Evolutionary conservation across 2,888 invertebrate species (phyloP).

Genomic region (Chrysodeixis includens): DNA sequence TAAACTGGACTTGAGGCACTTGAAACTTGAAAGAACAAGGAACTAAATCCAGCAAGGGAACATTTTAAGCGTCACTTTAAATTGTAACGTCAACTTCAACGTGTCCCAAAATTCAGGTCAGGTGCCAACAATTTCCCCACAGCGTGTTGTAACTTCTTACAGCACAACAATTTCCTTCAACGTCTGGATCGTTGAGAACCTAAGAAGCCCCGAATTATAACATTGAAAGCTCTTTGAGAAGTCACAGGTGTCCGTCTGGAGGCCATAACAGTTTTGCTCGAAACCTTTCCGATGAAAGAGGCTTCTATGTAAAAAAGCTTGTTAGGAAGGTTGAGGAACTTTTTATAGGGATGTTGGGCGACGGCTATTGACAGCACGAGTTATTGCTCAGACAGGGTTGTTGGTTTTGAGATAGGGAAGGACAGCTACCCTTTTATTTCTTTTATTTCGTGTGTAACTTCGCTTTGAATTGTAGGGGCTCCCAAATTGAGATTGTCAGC

Average conservation of each 20-base stretch:
- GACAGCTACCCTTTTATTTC: conserved; percentile 4
- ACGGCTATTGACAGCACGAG: conserved; percentile 35
- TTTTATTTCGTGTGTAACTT: conserved; percentile 6
- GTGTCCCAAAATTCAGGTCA: not conserved
- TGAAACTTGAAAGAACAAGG: not conserved
- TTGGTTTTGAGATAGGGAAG: conserved; percentile 2
- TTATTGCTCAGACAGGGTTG: conserved; percentile 20
- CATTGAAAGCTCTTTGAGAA: conserved; percentile 22
- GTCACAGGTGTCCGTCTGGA: conserved; percentile 56
- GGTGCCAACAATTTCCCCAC: conserved; percentile 3
- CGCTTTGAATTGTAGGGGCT: conserved; percentile 1
- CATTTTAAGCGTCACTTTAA: not conserved
- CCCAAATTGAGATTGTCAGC: conserved; percentile 7
- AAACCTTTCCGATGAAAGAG: conserved; percentile 53
- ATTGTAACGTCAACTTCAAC: conserved; percentile 2
- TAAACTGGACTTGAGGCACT: not conserved
- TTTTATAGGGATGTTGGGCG: conserved; percentile 40
- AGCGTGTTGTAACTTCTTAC: conserved; percentile 15
- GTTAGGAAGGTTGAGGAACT: conserved; percentile 31
- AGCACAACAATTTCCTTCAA: conserved; percentile 12
- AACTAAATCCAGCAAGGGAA: not conserved
- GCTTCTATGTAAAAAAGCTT: conserved; percentile 32
- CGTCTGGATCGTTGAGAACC: conserved; percentile 16
- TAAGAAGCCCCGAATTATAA: conserved; percentile 37
- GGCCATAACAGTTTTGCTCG: conserved; percentile 54